Conservation (phyloP, 2,888 invertebrate genomes). For the Leistus spinibarbis region DNA sequence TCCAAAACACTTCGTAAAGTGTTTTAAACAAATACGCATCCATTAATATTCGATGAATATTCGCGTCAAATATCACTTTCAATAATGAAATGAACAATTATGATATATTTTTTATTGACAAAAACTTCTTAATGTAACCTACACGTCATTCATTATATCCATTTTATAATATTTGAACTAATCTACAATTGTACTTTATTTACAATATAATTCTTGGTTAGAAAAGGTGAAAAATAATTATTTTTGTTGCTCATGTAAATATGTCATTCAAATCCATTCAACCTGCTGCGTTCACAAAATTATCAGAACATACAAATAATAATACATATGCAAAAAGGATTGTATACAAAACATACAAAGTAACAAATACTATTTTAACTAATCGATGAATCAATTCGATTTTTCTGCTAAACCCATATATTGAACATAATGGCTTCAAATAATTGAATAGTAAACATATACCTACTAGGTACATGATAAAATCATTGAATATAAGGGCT, state of each 20-base stretch:
- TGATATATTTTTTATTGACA: neutral
- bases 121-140: neutral
- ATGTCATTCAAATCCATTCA: slow-evolving; percentile 17
- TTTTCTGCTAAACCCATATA: neutral
- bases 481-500: neutral
- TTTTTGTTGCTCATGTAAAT: slow-evolving; percentile 19
- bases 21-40: too few relatives aligned
- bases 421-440: neutral
- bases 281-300: neutral
- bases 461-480: too few relatives aligned
- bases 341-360: neutral
- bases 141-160: neutral
- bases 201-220: slow-evolving; percentile 30
- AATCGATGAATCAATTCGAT: neutral
- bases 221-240: slow-evolving; percentile 36
- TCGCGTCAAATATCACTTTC: too few relatives aligned
- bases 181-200: slow-evolving; percentile 36
- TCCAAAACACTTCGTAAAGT: too few relatives aligned
- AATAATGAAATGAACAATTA: neutral
- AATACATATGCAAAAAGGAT: neutral
- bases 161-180: neutral
- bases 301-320: neutral
- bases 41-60: too few relatives aligned
- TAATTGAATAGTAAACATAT: neutral
- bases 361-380: neutral